These are phyloP conservation scores for Chrysomela aeneicollis DNA, from an alignment of 2,888 invertebrate species.

Conservation along the genomic window DNA sequence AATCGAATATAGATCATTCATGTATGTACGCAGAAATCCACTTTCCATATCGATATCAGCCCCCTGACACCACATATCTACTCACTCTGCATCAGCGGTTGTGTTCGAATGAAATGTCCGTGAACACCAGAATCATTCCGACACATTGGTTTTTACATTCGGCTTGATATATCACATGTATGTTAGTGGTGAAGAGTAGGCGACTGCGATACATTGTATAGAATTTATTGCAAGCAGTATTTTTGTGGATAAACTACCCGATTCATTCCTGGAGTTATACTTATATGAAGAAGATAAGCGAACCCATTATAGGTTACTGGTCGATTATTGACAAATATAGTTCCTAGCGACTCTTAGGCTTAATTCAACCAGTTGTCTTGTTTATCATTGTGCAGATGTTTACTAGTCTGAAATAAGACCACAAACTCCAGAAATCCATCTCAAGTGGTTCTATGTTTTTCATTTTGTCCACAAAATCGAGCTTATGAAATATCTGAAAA, in stretches of 20 bases:
- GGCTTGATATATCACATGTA: not conserved
- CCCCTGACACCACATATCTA: not conserved
- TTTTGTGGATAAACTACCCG: conserved; percentile 10
- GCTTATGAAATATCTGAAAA: no score
- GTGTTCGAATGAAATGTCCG: not conserved
- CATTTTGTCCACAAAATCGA: no score
- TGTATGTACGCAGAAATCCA: not conserved
- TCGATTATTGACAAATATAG: no score
- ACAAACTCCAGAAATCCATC: no score
- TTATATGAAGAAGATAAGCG: no score
- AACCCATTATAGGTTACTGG: no score
- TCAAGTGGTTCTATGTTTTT: no score
- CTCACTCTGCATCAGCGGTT: not conserved
- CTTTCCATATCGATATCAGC: not conserved
- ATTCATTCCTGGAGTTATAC: no score
- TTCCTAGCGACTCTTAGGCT: no score
- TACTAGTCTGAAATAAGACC: no score
- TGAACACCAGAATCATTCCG: conserved; percentile 24
- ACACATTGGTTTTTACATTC: conserved; percentile 32
- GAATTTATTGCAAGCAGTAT: not conserved
- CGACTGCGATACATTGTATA: not conserved
- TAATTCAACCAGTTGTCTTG: no score
- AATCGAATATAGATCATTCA: not conserved
- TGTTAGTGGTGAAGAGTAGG: not conserved
- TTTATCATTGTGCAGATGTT: no score